Evolutionary conservation across 2,888 invertebrate genomes (phyloP).

Genomic region (Cheilosia grossa): DNA sequence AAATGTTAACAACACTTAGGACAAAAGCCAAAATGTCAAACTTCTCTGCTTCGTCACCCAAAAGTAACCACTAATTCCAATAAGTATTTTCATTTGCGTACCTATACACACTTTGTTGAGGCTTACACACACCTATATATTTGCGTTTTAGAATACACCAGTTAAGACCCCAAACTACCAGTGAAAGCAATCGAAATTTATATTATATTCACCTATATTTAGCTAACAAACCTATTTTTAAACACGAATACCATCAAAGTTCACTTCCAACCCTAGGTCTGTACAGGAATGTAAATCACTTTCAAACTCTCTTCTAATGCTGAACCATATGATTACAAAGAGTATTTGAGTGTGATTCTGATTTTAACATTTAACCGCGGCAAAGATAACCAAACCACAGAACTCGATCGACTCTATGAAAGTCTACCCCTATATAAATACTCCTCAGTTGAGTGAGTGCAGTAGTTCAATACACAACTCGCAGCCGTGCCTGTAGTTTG

Average conservation of each 20-base stretch:
- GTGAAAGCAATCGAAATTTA: too few relatives aligned
- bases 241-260: background rate
- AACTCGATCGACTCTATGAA: slow-evolving; percentile 35
- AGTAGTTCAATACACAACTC: slow-evolving; percentile 24
- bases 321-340: slow-evolving; percentile 10
- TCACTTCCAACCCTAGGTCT: background rate
- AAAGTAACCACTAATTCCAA: too few relatives aligned
- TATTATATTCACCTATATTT: background rate
- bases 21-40: too few relatives aligned
- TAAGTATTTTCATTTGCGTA: too few relatives aligned
- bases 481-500: slow-evolving; percentile 17
- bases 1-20: too few relatives aligned
- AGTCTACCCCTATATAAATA: slow-evolving; percentile 57
- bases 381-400: slow-evolving; percentile 6
- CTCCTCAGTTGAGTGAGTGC: slow-evolving; percentile 39
- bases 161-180: too few relatives aligned
- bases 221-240: background rate
- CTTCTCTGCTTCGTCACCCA: too few relatives aligned
- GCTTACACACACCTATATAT: too few relatives aligned
- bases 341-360: slow-evolving; percentile 30
- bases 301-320: slow-evolving; percentile 26
- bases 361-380: background rate
- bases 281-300: background rate
- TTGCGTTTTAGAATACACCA: too few relatives aligned
- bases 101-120: too few relatives aligned